Percentiles rank a stretch among this genome's conserved stretches.
phyloP scores from a whole-genome alignment of 2,113 vertebrate species.

The Phalacrocorax brasilianus region DNA sequence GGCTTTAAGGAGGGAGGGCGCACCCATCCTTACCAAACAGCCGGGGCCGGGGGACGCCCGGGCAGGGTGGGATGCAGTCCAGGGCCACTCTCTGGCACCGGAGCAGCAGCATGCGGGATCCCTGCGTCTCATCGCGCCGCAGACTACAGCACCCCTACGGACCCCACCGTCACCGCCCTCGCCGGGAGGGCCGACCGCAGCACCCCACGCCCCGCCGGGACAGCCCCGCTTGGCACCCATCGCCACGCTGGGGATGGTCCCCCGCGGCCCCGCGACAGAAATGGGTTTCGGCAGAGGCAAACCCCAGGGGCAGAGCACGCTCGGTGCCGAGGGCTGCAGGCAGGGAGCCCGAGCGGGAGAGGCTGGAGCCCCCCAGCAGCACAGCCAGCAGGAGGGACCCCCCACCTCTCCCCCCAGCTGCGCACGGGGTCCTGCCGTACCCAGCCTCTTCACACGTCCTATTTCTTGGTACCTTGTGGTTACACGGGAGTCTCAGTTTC shows the following conservation, averaged over 20 bases:
- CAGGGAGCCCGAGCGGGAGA: fast-evolving
- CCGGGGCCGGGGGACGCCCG: fast-evolving
- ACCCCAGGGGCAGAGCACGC: fast-evolving
- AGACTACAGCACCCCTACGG: fast-evolving
- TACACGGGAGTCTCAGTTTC: background rate
- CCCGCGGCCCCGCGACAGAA: fast-evolving
- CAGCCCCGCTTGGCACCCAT: background rate
- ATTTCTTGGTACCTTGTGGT: background rate
- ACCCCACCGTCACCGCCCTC: background rate
- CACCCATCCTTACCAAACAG: background rate
- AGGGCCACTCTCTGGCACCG: background rate
- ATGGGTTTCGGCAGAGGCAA: background rate
- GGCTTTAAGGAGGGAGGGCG: background rate
- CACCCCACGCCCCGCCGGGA: background rate
- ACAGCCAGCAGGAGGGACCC: fast-evolving
- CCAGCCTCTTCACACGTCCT: background rate
- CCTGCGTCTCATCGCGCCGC: fast-evolving
- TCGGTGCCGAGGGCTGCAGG: fast-evolving
- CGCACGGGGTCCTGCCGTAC: fast-evolving
- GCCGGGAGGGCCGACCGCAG: fast-evolving
- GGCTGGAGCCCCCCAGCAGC: background rate
- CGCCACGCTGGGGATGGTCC: fast-evolving
- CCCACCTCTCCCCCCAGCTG: fast-evolving
- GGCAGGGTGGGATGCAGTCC: background rate
- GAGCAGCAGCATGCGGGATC: background rate